Base-by-base conservation (phyloP, 2,888 invertebrate species). In the Halictus ligatus region DNA sequence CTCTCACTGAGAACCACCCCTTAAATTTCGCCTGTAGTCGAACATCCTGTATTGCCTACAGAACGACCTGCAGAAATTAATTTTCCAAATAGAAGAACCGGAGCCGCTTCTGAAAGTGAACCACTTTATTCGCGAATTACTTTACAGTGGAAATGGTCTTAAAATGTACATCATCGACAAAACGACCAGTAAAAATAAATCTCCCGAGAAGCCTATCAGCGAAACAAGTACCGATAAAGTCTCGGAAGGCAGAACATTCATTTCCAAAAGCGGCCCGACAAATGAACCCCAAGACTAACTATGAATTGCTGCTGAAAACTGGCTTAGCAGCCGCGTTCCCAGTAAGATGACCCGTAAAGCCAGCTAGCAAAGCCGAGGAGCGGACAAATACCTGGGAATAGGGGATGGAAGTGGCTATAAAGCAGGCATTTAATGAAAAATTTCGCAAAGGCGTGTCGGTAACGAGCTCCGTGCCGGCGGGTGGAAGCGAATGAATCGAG, bases 361-460 rank as follows among this genome's bases (percentile, higher is more conserved):
- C 8, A 18, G 35, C 35, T 8, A 7, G 35, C 18, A 13, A 25
- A 13, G 67, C 67, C 0, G 67, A 21, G 67, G 10, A 21, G 29
- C 40, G 40, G 40, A 35, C 69, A 40, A 69, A 21, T 69, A 29
- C 21, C 13, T 6, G 46, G n/a, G 21, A 29, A 35, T 35, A 18
- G 10, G 21, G 43, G 43, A 18, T 21, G 18, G 21, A n/a, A 18
- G 29, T 10, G 40, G 40, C 46, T 43, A 64, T 40, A 46, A 50
- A 67, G 67, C 8, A 18, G 35, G 35, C 43, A 58, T 4, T 15
- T 48, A 67, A 84, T 74, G 67, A 82, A 77, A 81, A 50, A 72
- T 76, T 7, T 29, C n/a, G 75, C 50, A 40, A 29, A 18, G 35
- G 67, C 35, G 35, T 8, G 8, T 21, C 35, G 35, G 67, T 35